phyloP scores from a whole-genome alignment of 2,113 vertebrate genomes.

The Phalacrocorax aristotelis region DNA sequence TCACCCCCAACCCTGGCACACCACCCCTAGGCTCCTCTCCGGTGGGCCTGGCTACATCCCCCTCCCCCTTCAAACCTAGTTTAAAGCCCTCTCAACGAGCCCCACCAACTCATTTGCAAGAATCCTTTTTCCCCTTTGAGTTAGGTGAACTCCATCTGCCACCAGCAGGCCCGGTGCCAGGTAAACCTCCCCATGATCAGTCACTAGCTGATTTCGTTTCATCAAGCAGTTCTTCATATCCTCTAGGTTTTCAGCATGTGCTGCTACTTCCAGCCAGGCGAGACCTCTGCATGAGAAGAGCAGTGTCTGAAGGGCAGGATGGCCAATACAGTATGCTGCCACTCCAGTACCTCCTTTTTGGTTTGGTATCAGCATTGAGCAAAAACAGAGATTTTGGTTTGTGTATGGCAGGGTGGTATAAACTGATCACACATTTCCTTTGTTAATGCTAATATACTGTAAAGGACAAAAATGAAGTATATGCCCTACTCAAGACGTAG shows the following conservation, averaged over 20 bases:
- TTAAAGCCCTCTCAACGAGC: too few species aligned
- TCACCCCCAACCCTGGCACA: too few species aligned
- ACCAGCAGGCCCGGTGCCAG: too few species aligned
- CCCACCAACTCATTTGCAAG: too few species aligned
- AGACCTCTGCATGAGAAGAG: neutral
- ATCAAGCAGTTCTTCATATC: neutral
- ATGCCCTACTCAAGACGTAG: neutral
- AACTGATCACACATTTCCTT: neutral
- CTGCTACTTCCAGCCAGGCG: neutral
- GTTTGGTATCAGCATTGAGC: neutral
- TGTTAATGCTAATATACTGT: neutral
- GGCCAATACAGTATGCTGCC: neutral
- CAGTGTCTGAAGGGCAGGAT: neutral
- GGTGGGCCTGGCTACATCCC: too few species aligned
- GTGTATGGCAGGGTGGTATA: neutral
- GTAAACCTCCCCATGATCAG: neutral
- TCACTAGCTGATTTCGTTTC: neutral
- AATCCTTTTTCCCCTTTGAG: too few species aligned
- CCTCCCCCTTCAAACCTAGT: too few species aligned
- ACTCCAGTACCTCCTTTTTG: neutral
- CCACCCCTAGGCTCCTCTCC: too few species aligned
- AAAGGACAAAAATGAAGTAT: neutral
- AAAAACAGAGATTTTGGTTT: neutral
- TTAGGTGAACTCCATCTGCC: too few species aligned
- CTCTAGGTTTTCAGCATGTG: neutral